Base-by-base conservation (phyloP, 2,113 vertebrate species). In the Sorex fumeus region DNA sequence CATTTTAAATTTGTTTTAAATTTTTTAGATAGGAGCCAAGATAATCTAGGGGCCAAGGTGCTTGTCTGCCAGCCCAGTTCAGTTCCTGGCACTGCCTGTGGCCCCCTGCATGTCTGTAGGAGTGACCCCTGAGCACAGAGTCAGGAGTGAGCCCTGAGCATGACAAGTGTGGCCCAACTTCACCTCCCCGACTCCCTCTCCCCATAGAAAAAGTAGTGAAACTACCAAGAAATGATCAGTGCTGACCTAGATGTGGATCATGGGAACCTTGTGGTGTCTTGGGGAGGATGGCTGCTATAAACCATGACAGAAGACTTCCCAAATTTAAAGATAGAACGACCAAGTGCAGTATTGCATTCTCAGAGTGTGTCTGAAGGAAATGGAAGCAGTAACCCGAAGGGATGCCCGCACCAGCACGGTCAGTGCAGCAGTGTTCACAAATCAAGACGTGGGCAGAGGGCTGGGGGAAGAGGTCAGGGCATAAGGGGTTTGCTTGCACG, bases 1-100 rank as follows among this genome's bases (percentile, higher is more conserved):
- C 82, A 64, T 62, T 87, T 83, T 83, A 88, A 32, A 50, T 9
- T 72, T 8, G 82, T 70, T 34, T 88, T 25, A 86, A 45, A 66
- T 69, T 32, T 67, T 81, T 53, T 75, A 69, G n/a, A n/a, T 30
- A 70, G 53, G 53, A 15, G 18, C 53, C 13, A 53, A 53, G 53
- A 53, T 53, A 53, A 15, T 53, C 11, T 53, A 53, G 53, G 53
- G 18, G 40, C 4, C 18, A 53, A 15, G 8, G 53, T 53, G 53
- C 53, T 53, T 53, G 13, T 15, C 53, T 53, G 18, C 53, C 53
- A 53, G 53, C 53, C 53, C 18, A 19, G 53, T 53, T 53, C 53
- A 53, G 53, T 53, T 53, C 18, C 53, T 53, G 53, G n/a, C n/a
- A n/a, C n/a, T n/a, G n/a, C n/a, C n/a, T n/a, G n/a, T n/a, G n/a